Base-by-base conservation (phyloP, 2,888 invertebrate genomes). In the Epinotia bilunana region DNA sequence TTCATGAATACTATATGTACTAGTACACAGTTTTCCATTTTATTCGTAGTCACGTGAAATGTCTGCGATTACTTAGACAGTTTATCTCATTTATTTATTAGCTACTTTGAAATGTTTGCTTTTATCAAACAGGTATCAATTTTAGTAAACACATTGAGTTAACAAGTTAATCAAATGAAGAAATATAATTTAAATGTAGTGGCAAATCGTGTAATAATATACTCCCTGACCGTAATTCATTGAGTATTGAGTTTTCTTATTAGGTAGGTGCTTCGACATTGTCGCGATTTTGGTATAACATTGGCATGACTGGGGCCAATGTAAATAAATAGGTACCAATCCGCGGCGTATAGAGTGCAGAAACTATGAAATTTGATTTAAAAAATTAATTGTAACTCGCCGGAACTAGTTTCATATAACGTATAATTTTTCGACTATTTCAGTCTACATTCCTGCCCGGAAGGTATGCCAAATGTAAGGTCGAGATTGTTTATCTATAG, bases 1-100 rank as follows among this genome's bases (percentile, higher is more conserved):
- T 79, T 81, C 80, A 81, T 78, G 78, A 83, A 82, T 82, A 81
- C 77, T 81, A 82, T 78, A 78, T 78, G 72, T 65, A 39, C 33
- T 33, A 33, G 33, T 7, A 71, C 72, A 68, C 71, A 61, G 46
- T 71, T 75, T 75, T 75, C 65, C 55, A 62, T 75, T 75, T 72
- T 65, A 61, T 61, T 65, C 20, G 65, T 13, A 61, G 53, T 65
- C 55, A 46, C 53, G 67, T 62, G 61, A 61, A 73, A 75, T 72
- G 65, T 72, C 72, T 72, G 71, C n/a, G 43, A 46, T 72, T 67
- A 62, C 65, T 67, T 61, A 61, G 43, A 65, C 39, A 61, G 49
- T 70, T 70, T 53, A 58, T 58, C 43, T 61, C 60, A 49, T 39
- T 72, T 49, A 74, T 43, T 58, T 64, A 53, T 39, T 64, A 57